Conservation (phyloP, 2,797 vertebrate genomes). For the Octomys mimax region DNA sequence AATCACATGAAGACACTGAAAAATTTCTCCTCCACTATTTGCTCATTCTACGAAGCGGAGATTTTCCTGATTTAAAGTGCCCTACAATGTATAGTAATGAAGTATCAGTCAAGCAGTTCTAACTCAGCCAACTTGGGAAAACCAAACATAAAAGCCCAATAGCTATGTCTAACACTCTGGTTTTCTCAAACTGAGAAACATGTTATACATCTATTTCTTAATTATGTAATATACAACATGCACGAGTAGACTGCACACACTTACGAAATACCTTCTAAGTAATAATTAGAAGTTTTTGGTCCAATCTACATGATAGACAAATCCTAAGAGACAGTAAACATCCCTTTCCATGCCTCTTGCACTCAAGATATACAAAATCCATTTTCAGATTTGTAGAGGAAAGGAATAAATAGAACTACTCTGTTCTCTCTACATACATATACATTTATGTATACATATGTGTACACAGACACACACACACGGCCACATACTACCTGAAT, state of each 20-base stretch:
- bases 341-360: constrained; percentile 74
- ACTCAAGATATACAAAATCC: constrained; percentile 59
- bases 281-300: constrained; percentile 87
- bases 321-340: constrained; percentile 70
- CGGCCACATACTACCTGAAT: constrained; percentile 77
- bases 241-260: constrained; percentile 89
- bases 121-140: constrained; percentile 83
- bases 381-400: constrained; percentile 70
- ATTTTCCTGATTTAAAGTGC: constrained; percentile 87
- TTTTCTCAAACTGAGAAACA: constrained; percentile 87
- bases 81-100: constrained; percentile 67
- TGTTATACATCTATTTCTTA: constrained; percentile 85
- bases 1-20: constrained; percentile 21
- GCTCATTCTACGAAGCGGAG: constrained; percentile 74
- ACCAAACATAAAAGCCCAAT: constrained; percentile 58
- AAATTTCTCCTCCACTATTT: background rate
- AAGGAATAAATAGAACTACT: constrained; percentile 79
- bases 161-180: constrained; percentile 86
- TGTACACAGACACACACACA: background rate
- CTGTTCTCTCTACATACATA: constrained; percentile 70
- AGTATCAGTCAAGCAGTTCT: constrained; percentile 70
- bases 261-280: constrained; percentile 85
- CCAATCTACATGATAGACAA: constrained; percentile 85
- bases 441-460: background rate
- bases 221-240: constrained; percentile 87